Conservation (phyloP, 1,140 invertebrate genomes). For the Drosophila bocqueti region DNA sequence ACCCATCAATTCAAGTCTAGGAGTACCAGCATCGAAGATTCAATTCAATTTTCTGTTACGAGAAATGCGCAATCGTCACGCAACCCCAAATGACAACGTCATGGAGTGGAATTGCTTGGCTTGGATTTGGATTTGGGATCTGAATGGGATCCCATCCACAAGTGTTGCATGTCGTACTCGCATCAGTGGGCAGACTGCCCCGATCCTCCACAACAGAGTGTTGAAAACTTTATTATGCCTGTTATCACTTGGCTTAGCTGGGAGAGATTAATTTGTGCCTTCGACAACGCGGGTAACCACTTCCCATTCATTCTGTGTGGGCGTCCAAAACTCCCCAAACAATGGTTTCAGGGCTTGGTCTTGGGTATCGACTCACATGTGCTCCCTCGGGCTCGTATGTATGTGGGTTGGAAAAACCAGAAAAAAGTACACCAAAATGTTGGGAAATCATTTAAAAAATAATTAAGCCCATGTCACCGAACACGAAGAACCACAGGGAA, state of each 20-base stretch:
- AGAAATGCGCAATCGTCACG: conserved; percentile 61
- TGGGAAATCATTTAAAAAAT: conserved; percentile 75
- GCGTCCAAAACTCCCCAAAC: conserved; percentile 37
- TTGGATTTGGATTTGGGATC: conserved; percentile 5
- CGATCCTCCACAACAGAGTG: conserved; percentile 25
- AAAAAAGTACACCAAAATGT: conserved; percentile 29
- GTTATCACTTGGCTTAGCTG: conserved; percentile 45
- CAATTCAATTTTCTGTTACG: conserved; percentile 31
- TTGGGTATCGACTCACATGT: conserved; percentile 19
- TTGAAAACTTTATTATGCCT: conserved; percentile 71
- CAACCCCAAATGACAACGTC: conserved; percentile 65
- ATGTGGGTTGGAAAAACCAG: conserved; percentile 39
- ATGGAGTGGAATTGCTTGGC: conserved; percentile 36
- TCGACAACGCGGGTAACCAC: conserved; percentile 23
- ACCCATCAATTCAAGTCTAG: conserved; percentile 57
- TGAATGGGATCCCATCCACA: conserved; percentile 20
- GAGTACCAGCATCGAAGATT: conserved; percentile 31
- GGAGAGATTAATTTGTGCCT: conserved; percentile 60
- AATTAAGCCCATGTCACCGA: conserved; percentile 70
- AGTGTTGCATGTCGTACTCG: conserved; percentile 41
- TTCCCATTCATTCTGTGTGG: conserved; percentile 36
- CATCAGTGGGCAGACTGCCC: conserved; percentile 41
- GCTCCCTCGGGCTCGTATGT: conserved; percentile 14
- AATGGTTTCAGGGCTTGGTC: conserved; percentile 33
- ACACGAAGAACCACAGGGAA: conserved; percentile 21